A percentile compares a stretch with the other conserved stretches of the same genome.
Evolutionary conservation across 2,797 vertebrate species (phyloP).

Genomic region (Huso huso): DNA sequence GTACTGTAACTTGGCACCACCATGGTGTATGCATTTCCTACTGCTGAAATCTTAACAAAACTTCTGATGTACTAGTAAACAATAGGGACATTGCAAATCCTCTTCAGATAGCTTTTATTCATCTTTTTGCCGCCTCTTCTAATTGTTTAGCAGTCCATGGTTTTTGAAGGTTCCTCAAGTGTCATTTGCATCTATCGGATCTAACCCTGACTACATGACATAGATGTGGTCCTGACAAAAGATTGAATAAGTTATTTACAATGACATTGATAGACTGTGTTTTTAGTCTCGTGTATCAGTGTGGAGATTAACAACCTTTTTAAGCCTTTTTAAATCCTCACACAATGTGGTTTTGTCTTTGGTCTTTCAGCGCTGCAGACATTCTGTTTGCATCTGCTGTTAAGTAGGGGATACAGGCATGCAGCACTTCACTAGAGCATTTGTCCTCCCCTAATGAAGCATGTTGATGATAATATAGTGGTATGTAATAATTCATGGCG

Average conservation of each 20-base stretch:
- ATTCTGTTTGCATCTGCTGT: slow-evolving; percentile 64
- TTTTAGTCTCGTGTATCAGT: slow-evolving; percentile 48
- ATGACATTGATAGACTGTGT: slow-evolving; percentile 29
- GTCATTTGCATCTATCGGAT: slow-evolving; percentile 51
- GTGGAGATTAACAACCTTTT: slow-evolving; percentile 38
- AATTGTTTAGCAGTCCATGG: slow-evolving; percentile 54
- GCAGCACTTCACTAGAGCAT: slow-evolving; percentile 55
- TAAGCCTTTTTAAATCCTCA: slow-evolving; percentile 71
- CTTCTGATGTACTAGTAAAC: too few species aligned
- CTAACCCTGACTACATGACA: slow-evolving; percentile 30
- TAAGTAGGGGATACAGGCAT: slow-evolving; percentile 54
- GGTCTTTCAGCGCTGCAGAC: slow-evolving; percentile 60
- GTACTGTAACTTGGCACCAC: too few species aligned
- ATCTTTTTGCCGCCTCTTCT: slow-evolving; percentile 41
- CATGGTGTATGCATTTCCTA: too few species aligned
- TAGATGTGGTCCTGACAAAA: too few species aligned
- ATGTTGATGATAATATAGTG: slow-evolving; percentile 66
- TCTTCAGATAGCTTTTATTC: too few species aligned
- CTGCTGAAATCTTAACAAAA: too few species aligned
- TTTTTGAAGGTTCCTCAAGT: slow-evolving; percentile 49
- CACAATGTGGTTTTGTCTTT: slow-evolving; percentile 80
- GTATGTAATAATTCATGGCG: slow-evolving; percentile 59
- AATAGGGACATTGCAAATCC: too few species aligned
- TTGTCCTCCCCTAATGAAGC: slow-evolving; percentile 72
- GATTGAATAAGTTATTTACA: slow-evolving; percentile 26